Conservation (phyloP, 2,888 invertebrate species). For the Lasioglossum zephyrum region DNA sequence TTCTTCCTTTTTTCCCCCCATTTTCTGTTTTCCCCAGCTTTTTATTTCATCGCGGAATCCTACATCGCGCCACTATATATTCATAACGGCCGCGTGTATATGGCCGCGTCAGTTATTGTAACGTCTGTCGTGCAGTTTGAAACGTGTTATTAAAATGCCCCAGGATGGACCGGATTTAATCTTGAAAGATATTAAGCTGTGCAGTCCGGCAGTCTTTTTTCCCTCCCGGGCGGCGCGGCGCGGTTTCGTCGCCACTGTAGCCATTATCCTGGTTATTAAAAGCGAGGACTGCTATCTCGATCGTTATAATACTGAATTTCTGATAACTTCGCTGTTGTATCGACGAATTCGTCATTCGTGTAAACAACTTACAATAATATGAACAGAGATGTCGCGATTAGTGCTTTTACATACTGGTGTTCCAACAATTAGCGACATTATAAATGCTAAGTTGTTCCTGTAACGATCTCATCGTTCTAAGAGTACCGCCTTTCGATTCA, state of each 20-base stretch:
- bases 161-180: background rate
- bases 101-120: background rate
- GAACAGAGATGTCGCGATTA: too few relatives aligned
- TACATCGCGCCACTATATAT: background rate
- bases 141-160: constrained; percentile 10
- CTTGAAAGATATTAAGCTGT: background rate
- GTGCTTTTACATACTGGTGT: too few relatives aligned
- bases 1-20: background rate
- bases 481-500: background rate
- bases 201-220: background rate
- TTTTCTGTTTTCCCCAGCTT: background rate
- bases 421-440: too few relatives aligned
- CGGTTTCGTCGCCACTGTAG: background rate
- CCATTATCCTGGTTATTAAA: background rate
- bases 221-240: background rate
- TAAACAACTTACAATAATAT: too few relatives aligned
- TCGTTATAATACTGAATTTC: background rate
- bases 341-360: background rate
- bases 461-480: background rate
- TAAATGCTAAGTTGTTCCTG: too few relatives aligned
- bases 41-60: constrained; percentile 2
- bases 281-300: background rate
- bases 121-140: constrained; percentile 7
- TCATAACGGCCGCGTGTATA: constrained; percentile 1
- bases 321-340: background rate